Evolutionary conservation across 2,797 vertebrate species (phyloP).

Genomic region (Malacoctenus gilli): DNA sequence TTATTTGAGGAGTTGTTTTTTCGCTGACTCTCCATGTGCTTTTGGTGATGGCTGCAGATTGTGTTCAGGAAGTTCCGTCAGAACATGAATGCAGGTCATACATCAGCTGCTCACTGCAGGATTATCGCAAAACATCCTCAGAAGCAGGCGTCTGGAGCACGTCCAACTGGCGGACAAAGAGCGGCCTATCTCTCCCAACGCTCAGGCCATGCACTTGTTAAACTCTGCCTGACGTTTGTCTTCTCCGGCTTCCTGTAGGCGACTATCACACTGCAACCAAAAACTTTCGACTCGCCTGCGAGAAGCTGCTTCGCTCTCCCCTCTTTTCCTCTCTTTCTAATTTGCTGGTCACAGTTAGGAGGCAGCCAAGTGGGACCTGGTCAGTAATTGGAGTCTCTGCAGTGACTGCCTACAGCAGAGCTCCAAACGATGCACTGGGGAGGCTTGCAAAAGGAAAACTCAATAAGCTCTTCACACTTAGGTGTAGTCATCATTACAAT

Average conservation of each 20-base stretch:
- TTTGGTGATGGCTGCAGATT: conserved; percentile 50
- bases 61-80: conserved; percentile 71
- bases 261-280: conserved; percentile 46
- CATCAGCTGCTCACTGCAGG: conserved; percentile 75
- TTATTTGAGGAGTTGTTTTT: conserved; percentile 17
- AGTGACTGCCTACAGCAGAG: conserved; percentile 75
- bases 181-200: conserved; percentile 53
- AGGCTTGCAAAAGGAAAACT: conserved; percentile 73
- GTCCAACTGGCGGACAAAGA: conserved; percentile 74
- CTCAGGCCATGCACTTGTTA: conserved; percentile 60
- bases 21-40: conserved; percentile 19
- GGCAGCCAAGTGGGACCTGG: conserved; percentile 77
- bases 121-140: conserved; percentile 74
- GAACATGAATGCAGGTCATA: conserved; percentile 74
- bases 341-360: conserved; percentile 79
- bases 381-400: conserved; percentile 82
- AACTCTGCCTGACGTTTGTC: conserved; percentile 63
- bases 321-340: conserved; percentile 64
- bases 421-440: conserved; percentile 74
- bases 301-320: conserved; percentile 50
- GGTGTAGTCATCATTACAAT: conserved; percentile 72
- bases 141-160: conserved; percentile 65
- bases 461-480: conserved; percentile 78
- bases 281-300: conserved; percentile 51
- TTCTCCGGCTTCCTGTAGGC: conserved; percentile 53